These are phyloP conservation scores for Drosophila parvula DNA, from an alignment of 1,140 invertebrate species.

Conservation along the genomic window DNA sequence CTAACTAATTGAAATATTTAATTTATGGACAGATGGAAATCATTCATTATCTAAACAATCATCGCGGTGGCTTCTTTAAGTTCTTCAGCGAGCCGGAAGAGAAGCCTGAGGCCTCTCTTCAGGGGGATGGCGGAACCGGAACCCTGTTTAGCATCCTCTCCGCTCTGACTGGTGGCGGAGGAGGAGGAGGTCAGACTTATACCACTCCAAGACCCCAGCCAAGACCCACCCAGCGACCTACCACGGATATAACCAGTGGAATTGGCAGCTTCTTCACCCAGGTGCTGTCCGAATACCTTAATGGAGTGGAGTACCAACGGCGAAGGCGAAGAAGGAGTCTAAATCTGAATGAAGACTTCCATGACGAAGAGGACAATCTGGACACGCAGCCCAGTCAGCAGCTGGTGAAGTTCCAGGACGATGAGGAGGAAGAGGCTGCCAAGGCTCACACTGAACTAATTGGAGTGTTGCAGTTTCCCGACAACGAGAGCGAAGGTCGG, in stretches of 20 bases:
- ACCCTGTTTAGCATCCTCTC: conserved; percentile 76
- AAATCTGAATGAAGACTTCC: conserved; percentile 67
- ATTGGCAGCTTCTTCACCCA: conserved; percentile 80
- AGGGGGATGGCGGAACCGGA: conserved; percentile 48
- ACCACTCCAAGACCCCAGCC: conserved; percentile 49
- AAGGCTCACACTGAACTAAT: conserved; percentile 69
- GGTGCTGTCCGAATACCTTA: conserved; percentile 75
- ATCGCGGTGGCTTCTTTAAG: conserved; percentile 93
- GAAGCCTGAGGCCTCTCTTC: conserved; percentile 36
- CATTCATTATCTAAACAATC: conserved; percentile 92
- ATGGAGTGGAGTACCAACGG: conserved; percentile 73
- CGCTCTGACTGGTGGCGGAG: conserved; percentile 67
- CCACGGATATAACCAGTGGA: conserved; percentile 72
- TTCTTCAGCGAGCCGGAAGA: conserved; percentile 87
- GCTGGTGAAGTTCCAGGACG: conserved; percentile 67
- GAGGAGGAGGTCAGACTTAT: conserved; percentile 37
- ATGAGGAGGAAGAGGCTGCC: conserved; percentile 62
- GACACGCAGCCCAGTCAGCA: conserved; percentile 57
- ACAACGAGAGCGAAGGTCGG: conserved; percentile 51
- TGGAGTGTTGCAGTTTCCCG: conserved; percentile 70
- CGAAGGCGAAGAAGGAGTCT: conserved; percentile 53
- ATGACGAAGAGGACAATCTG: conserved; percentile 73
- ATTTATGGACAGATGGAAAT: conserved; percentile 85
- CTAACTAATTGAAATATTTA: background rate
- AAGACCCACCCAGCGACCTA: conserved; percentile 61